phyloP scores from a whole-genome alignment of 2,797 vertebrate genomes.

The Tangara arthus region DNA sequence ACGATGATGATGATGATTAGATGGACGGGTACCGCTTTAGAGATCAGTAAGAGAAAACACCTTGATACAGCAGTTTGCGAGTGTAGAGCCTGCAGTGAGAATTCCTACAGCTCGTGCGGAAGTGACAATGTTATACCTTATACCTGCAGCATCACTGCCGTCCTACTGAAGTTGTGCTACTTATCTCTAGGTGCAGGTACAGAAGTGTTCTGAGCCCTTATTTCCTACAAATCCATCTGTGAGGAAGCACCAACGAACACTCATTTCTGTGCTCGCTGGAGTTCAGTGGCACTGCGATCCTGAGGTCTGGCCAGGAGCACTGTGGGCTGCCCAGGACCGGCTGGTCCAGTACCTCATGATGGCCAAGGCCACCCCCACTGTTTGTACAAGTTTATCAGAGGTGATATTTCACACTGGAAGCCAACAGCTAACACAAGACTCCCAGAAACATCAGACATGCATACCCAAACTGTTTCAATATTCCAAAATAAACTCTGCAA shows the following conservation, averaged over 20 bases:
- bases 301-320: neutral
- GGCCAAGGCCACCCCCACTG: too few species aligned
- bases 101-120: too few species aligned
- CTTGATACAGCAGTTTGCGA: neutral
- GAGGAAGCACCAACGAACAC: fast-evolving
- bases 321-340: neutral
- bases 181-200: neutral
- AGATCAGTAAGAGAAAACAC: neutral
- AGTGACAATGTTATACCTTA: fast-evolving
- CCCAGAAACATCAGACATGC: neutral
- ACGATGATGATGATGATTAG: too few species aligned
- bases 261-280: fast-evolving
- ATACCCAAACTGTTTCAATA: neutral
- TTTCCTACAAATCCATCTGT: too few species aligned
- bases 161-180: fast-evolving
- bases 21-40: fast-evolving
- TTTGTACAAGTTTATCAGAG: neutral
- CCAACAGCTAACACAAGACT: neutral
- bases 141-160: neutral
- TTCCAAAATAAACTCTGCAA: neutral
- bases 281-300: fast-evolving
- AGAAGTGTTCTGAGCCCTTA: fast-evolving
- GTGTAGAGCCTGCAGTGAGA: neutral
- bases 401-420: neutral
- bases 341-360: fast-evolving